Conservation (phyloP, 2,888 invertebrate genomes). For the Diloba caeruleocephala region DNA sequence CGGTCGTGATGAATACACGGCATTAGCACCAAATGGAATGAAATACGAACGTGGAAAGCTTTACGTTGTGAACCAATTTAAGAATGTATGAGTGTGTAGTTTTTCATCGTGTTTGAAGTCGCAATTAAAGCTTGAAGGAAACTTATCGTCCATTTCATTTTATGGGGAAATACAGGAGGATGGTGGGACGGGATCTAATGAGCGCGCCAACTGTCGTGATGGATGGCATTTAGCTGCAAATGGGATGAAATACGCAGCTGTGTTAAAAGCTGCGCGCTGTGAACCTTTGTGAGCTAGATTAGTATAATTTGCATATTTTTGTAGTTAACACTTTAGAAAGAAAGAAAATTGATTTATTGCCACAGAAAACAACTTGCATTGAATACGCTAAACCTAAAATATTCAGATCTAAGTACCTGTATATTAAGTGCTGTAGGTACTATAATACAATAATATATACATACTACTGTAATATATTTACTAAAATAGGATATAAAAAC, state of each 20-base stretch:
- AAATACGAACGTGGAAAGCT: slow-evolving; percentile 33
- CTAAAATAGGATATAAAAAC: too few species aligned
- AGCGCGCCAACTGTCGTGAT: slow-evolving; percentile 33
- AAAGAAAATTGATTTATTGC: too few species aligned
- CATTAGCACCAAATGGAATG: slow-evolving; percentile 37
- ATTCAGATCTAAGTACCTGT: too few species aligned
- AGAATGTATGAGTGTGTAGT: slow-evolving; percentile 13
- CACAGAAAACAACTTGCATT: too few species aligned
- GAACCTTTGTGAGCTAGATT: slow-evolving; percentile 11
- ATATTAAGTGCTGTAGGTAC: too few species aligned
- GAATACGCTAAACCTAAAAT: too few species aligned
- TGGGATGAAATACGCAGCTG: slow-evolving; percentile 29
- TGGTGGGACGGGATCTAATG: slow-evolving; percentile 32
- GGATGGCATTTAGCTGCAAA: slow-evolving; percentile 49
- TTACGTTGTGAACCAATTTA: slow-evolving; percentile 27
- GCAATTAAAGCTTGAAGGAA: neutral
- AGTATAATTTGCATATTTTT: slow-evolving; percentile 26
- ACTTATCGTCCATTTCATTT: slow-evolving; percentile 11
- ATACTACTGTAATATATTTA: too few species aligned
- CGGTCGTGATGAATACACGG: slow-evolving; percentile 32
- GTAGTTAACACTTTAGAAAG: too few species aligned
- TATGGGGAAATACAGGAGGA: slow-evolving; percentile 4
- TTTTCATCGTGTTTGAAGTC: too few species aligned
- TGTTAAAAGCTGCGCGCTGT: slow-evolving; percentile 5
- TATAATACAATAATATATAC: too few species aligned